A percentile compares a stretch with the other conserved stretches of the same genome.
phyloP scores from a whole-genome alignment of 2,797 vertebrate genomes.

The Sebastolobus alascanus region DNA sequence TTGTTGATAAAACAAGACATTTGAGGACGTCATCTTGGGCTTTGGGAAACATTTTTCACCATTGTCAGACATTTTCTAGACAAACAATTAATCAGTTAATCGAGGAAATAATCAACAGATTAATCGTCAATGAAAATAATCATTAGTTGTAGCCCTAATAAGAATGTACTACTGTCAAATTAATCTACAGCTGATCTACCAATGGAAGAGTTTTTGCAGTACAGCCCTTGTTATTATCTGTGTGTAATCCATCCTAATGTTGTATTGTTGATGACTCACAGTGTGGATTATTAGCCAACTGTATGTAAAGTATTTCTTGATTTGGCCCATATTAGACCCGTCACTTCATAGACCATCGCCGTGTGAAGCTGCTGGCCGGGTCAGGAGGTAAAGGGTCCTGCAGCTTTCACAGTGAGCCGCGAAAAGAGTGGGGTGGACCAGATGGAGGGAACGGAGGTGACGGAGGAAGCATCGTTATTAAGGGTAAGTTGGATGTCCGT shows the following conservation, averaged over 20 bases:
- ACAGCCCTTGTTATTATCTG: neutral
- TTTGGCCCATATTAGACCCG: slow-evolving; percentile 82
- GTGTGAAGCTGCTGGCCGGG: slow-evolving; percentile 89
- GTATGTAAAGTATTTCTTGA: neutral
- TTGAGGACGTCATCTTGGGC: too few relatives aligned
- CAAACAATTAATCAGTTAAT: too few relatives aligned
- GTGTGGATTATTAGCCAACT: neutral
- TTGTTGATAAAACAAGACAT: too few relatives aligned
- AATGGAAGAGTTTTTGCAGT: neutral
- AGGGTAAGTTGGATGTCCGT: slow-evolving; percentile 44
- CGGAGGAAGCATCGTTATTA: slow-evolving; percentile 85
- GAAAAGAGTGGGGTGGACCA: slow-evolving; percentile 95
- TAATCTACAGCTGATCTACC: neutral
- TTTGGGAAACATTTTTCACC: too few relatives aligned
- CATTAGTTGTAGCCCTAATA: too few relatives aligned
- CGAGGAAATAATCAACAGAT: too few relatives aligned
- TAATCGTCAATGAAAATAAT: too few relatives aligned
- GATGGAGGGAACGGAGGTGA: slow-evolving; percentile 95
- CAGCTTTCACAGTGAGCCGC: slow-evolving; percentile 94
- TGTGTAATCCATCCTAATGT: neutral
- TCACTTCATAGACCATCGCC: slow-evolving; percentile 91
- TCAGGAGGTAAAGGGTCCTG: slow-evolving; percentile 88
- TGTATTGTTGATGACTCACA: neutral
- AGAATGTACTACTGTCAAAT: neutral
- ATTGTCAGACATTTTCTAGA: too few relatives aligned